A percentile compares a stretch with the other conserved stretches of the same genome.
phyloP scores from a whole-genome alignment of 2,797 vertebrate species.

The Selene dorsalis region DNA sequence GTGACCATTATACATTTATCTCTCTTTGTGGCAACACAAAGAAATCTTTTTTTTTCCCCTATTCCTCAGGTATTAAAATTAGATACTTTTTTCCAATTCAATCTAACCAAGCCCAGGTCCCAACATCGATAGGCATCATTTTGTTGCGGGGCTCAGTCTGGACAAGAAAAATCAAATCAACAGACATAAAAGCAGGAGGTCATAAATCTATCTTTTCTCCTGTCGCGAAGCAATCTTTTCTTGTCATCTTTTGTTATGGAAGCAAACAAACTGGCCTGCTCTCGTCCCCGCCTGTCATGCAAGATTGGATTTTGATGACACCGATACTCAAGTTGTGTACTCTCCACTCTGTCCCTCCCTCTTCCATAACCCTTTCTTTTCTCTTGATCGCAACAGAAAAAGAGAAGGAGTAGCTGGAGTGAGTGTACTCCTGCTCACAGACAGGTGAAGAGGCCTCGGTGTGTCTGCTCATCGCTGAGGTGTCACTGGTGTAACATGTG shows the following conservation, averaged over 20 bases:
- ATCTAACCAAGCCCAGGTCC: neutral
- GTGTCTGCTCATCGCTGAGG: slow-evolving; percentile 19
- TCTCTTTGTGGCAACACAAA: slow-evolving; percentile 42
- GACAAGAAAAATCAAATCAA: slow-evolving; percentile 53
- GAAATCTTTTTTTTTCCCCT: slow-evolving; percentile 4
- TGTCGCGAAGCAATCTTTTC: slow-evolving; percentile 56
- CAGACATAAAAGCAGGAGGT: slow-evolving; percentile 42
- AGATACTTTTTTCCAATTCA: neutral
- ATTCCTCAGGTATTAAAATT: slow-evolving; percentile 37
- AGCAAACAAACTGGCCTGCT: slow-evolving; percentile 64
- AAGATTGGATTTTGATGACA: slow-evolving; percentile 75
- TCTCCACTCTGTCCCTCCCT: slow-evolving; percentile 32
- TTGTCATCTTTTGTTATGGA: slow-evolving; percentile 67
- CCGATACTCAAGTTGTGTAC: slow-evolving; percentile 55
- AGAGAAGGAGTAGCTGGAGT: slow-evolving; percentile 14
- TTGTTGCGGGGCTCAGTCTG: slow-evolving; percentile 28
- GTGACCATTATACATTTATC: slow-evolving; percentile 50
- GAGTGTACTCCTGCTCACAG: slow-evolving; percentile 23
- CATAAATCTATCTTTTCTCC: slow-evolving; percentile 55
- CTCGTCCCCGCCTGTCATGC: slow-evolving; percentile 60
- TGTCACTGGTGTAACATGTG: slow-evolving; percentile 6
- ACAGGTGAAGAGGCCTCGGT: slow-evolving; percentile 34
- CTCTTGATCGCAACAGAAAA: slow-evolving; percentile 36
- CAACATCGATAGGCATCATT: slow-evolving; percentile 16
- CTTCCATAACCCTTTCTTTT: slow-evolving; percentile 5